Percentiles rank a stretch among this genome's conserved stretches.
Evolutionary conservation across 2,888 invertebrate genomes (phyloP).

Genomic region (Antheraea yamamai): DNA sequence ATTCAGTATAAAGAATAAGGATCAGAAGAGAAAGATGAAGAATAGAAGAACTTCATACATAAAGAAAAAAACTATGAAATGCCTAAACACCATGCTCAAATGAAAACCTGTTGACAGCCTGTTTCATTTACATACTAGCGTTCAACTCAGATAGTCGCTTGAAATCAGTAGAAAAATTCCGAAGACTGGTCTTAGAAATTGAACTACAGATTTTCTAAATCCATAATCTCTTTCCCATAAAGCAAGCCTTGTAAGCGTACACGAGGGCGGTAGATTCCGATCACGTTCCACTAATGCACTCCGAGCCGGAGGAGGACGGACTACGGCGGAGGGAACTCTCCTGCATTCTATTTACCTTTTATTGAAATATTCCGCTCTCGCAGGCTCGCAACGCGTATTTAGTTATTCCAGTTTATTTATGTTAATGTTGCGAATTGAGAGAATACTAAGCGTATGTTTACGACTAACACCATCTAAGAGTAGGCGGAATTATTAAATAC

Average conservation of each 20-base stretch:
- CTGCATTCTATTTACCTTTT: conserved; percentile 23
- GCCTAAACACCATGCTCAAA: not conserved
- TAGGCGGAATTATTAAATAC: not conserved
- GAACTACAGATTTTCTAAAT: not conserved
- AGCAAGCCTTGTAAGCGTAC: not conserved
- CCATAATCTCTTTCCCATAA: not conserved
- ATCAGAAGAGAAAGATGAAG: too few relatives aligned
- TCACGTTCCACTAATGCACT: conserved; percentile 25
- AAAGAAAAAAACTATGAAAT: not conserved
- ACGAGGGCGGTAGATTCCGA: conserved; percentile 14
- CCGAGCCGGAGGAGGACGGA: conserved; percentile 11
- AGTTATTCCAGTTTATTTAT: conserved; percentile 14
- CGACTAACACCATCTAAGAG: not conserved
- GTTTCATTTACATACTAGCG: not conserved
- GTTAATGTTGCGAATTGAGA: conserved; percentile 4
- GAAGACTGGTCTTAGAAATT: not conserved
- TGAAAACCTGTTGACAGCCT: not conserved
- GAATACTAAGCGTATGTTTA: conserved; percentile 6
- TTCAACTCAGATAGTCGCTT: too few relatives aligned
- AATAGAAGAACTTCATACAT: too few relatives aligned
- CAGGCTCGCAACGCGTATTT: conserved; percentile 9
- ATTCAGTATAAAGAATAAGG: too few relatives aligned
- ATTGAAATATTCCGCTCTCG: conserved; percentile 21
- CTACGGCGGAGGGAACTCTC: conserved; percentile 10
- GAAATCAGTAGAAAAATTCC: not conserved